Conservation (phyloP, 2,113 vertebrate genomes). For the Macaca fascicularis region DNA sequence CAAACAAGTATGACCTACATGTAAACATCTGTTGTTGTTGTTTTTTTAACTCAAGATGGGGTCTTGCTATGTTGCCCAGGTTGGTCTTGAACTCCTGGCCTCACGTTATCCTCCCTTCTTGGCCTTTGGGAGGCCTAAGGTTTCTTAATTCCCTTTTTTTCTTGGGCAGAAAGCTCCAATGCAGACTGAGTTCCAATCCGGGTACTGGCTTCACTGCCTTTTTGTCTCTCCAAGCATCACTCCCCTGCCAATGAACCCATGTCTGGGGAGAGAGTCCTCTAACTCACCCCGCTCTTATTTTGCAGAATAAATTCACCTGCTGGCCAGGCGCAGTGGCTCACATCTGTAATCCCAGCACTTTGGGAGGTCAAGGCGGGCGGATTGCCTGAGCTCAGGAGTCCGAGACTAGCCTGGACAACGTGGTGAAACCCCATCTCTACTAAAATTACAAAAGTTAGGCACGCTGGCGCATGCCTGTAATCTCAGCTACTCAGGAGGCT, state of each 20-base stretch:
- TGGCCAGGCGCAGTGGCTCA: no score
- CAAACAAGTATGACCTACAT: neutral
- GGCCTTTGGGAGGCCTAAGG: no score
- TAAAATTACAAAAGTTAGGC: no score
- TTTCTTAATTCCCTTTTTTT: neutral
- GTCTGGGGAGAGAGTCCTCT: neutral
- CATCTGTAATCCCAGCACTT: no score
- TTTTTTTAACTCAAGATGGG: neutral
- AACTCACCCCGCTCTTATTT: rapidly evolving
- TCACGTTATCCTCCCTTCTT: no score
- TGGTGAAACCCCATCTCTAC: no score
- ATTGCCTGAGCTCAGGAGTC: no score
- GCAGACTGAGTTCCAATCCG: neutral
- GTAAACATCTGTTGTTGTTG: neutral
- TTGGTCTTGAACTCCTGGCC: no score
- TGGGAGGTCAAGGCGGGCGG: no score
- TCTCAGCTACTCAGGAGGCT: no score
- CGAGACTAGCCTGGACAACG: no score
- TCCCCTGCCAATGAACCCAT: rapidly evolving
- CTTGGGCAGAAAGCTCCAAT: neutral
- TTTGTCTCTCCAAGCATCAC: neutral
- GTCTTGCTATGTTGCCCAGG: neutral
- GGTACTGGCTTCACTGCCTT: neutral
- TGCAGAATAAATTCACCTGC: neutral
- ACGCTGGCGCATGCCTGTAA: no score